Base-by-base conservation (phyloP, 2,113 vertebrate genomes). In the Catharus bicknelli region DNA sequence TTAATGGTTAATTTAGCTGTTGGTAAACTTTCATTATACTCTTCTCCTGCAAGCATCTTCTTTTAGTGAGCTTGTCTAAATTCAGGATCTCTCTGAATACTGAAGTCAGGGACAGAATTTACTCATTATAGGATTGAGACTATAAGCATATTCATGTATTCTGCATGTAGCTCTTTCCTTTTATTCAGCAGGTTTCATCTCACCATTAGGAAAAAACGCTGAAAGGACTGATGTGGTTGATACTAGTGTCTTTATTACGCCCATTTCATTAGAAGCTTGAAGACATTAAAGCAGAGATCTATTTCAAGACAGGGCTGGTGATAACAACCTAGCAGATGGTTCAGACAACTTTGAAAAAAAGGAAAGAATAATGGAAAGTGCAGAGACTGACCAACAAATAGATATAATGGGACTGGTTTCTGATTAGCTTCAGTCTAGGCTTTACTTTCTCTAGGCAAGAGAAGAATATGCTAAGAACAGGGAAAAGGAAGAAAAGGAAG, bases 1-100 rank as follows among this genome's bases (percentile, higher is more conserved):
- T 92, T 95, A 94, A 95, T 96, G 90, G 70, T 87, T 95, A 95
- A 96, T 96, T 95, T 95, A 91, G 91, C 87, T 95, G 94, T 94
- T 94, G 90, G 94, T 95, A 96, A 95, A 96, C 94, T 95, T 95
- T 64, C 90, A 94, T 95, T 94, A 93, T 53, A 74, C 54, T 78
- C 87, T 95, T 92, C 84, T 95, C 87, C 81, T 89, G 74, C 50
- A 53, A 89, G 57, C 78, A 68, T 94, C 83, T 90, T 94, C 69
- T 94, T 95, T 66, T 68, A 72, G 61, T 50, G 38, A 83, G 74
- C 58, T 83, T 86, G 16, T 86, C 55, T 88, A 43, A 93, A 86
- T 88, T 83, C 59, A 40, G 57, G 8, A 78, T 86, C 68, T 90
- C 50, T 86, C 23, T 87, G 48, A 91, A 72, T 85, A 64, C 53